These are phyloP conservation scores for Drosophila tropicalis DNA, from an alignment of 1,140 invertebrate species.

Conservation along the genomic window DNA sequence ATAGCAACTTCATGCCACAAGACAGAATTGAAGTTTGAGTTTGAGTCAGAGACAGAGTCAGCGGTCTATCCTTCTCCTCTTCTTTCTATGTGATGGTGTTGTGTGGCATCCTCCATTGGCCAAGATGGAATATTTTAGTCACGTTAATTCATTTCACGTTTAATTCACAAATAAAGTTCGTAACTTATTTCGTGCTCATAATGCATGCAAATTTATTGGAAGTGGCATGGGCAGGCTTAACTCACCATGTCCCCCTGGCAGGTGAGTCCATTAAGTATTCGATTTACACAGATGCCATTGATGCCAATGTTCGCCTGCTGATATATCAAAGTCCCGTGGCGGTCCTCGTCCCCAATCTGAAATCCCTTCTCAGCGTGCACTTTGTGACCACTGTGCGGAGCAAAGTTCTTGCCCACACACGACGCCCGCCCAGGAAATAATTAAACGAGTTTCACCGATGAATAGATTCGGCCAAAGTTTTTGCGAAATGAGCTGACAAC, in stretches of 20 bases:
- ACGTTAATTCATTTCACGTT: slow-evolving; percentile 76
- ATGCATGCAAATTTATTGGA: slow-evolving; percentile 70
- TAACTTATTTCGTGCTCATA: slow-evolving; percentile 76
- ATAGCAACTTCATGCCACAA: slow-evolving; percentile 13
- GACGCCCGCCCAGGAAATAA: slow-evolving; percentile 53
- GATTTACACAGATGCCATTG: slow-evolving; percentile 62
- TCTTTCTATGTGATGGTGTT: not conserved
- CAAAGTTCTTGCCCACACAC: slow-evolving; percentile 52
- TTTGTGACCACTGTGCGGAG: slow-evolving; percentile 30
- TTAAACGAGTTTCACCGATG: slow-evolving; percentile 43
- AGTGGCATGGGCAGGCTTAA: too few relatives aligned
- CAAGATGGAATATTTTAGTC: slow-evolving; percentile 77
- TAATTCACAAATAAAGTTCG: slow-evolving; percentile 72
- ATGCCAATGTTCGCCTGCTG: slow-evolving; percentile 38
- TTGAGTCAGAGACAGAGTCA: not conserved
- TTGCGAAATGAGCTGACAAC: slow-evolving; percentile 57
- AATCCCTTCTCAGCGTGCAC: slow-evolving; percentile 43
- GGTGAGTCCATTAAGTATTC: slow-evolving; percentile 75
- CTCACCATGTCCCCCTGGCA: slow-evolving; percentile 23
- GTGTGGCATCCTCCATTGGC: slow-evolving; percentile 21
- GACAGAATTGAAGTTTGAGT: not conserved
- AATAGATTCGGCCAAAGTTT: slow-evolving; percentile 33
- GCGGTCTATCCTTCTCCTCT: slow-evolving; percentile 5
- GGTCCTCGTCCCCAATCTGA: not conserved
- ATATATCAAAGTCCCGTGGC: slow-evolving; percentile 42